Base-by-base conservation (phyloP, 2,797 vertebrate genomes). In the Falco columbarius region DNA sequence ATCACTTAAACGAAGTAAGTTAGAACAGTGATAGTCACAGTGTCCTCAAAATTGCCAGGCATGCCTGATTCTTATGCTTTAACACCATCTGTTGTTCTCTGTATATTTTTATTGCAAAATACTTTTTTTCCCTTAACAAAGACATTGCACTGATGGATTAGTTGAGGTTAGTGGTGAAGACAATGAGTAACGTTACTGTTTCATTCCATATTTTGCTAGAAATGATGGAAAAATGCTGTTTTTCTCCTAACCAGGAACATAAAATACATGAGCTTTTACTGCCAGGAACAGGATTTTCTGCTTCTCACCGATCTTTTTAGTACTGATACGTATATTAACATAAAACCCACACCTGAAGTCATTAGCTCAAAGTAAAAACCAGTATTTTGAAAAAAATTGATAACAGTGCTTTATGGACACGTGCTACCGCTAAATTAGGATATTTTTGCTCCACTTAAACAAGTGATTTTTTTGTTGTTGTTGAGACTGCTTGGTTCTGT, bases 261-360 rank as follows among this genome's bases (percentile, higher is more conserved):
- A 70, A 95, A 36, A 23, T 74, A 73, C 15, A 63, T n/a, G 40
- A 94, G 30, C 26, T 82, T 36, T 87, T 73, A 46, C 19, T 93
- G 54, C 56, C 58, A 93, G 23, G 44, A 93, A 66, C 7, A 71
- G 30, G 38, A 66, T 86, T 83, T 92, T 75, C 63, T 82, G 7
- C 38, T 66, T 85, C 34, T 82, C 36, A 22, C 14, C 44, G 8
- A 47, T 61, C 34, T 40, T 79, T 77, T 67, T 61, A 34, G 36
- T 81, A 83, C 44, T 19, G 19, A 55, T 65, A 70, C 0, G 5
- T 47, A 71, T 75, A 80, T 51, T 14, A 79, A 59, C 20, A 44
- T 44, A 10, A 67, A 36, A 29, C 3, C 0, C 2, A 4, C 2
- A 4, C 2, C 4, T 3, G 5, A 71, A n/a, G 66, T 75, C n/a